These are phyloP conservation scores for Vireo griseus DNA, from an alignment of 2,797 vertebrate species.

Conservation along the genomic window DNA sequence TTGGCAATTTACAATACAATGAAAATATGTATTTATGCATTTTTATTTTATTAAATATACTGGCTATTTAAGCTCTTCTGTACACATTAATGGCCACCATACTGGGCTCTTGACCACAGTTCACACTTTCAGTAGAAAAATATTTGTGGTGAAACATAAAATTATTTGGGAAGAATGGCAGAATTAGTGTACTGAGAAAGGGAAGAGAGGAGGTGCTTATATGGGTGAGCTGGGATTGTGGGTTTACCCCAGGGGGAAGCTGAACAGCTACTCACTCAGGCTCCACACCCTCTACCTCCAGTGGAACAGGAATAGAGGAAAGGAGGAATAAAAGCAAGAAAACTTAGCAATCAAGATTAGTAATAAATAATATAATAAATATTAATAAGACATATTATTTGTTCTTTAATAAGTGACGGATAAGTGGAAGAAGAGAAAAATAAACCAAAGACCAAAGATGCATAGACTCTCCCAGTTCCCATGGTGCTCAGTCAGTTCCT, in stretches of 20 bases:
- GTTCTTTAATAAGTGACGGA: background rate
- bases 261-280: background rate
- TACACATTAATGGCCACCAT: fast-evolving
- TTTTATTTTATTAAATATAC: background rate
- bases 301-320: background rate
- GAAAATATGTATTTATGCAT: background rate
- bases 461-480: background rate
- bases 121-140: background rate
- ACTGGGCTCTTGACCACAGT: background rate
- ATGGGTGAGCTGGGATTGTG: background rate
- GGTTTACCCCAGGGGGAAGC: fast-evolving
- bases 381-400: background rate
- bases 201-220: fast-evolving
- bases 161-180: background rate
- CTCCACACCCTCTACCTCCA: fast-evolving
- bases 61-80: background rate
- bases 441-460: background rate
- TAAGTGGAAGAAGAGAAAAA: background rate
- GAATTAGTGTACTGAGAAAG: background rate
- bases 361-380: background rate
- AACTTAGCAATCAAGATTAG: background rate
- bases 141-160: background rate
- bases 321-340: background rate
- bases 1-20: background rate
- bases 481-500: background rate